These are phyloP conservation scores for Disparrhopalites patrizii DNA, from an alignment of 2,888 invertebrate genomes.

Conservation along the genomic window DNA sequence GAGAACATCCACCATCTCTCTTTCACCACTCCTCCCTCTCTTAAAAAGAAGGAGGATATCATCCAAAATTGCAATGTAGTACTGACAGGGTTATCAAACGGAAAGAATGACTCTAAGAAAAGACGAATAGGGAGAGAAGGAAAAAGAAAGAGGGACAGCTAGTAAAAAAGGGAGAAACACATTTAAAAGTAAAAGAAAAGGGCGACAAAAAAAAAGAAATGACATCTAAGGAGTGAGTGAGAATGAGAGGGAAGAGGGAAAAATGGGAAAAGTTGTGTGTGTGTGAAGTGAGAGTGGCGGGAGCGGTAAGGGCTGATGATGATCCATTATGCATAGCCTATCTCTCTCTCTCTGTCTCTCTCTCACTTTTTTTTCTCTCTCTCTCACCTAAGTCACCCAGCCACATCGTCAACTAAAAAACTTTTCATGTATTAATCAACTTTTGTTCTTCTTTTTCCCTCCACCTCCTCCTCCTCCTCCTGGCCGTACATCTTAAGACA, in stretches of 20 bases:
- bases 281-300: neutral
- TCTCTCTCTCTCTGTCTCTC: too few species aligned
- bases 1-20: too few species aligned
- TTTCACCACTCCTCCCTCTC: too few species aligned
- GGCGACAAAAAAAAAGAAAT: neutral
- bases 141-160: too few species aligned
- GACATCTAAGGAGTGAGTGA: neutral
- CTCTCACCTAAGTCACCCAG: slow-evolving; percentile 1
- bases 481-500: neutral
- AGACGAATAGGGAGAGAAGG: too few species aligned
- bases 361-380: too few species aligned
- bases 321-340: slow-evolving; percentile 10
- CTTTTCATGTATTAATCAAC: slow-evolving; percentile 47
- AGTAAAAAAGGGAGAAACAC: too few species aligned
- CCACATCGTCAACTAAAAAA: slow-evolving; percentile 32
- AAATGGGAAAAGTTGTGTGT: slow-evolving; percentile 1
- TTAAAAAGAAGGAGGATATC: too few species aligned
- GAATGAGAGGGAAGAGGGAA: neutral
- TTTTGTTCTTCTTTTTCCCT: slow-evolving; percentile 35
- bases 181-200: neutral
- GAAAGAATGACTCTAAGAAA: too few species aligned
- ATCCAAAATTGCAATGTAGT: too few species aligned
- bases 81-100: too few species aligned
- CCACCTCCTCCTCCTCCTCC: slow-evolving; percentile 31
- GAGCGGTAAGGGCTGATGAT: neutral